Evolutionary conservation across 2,888 invertebrate genomes (phyloP), one percentile per base, ranked within the genome.

Genomic region (Parthenolecanium corni): DNA sequence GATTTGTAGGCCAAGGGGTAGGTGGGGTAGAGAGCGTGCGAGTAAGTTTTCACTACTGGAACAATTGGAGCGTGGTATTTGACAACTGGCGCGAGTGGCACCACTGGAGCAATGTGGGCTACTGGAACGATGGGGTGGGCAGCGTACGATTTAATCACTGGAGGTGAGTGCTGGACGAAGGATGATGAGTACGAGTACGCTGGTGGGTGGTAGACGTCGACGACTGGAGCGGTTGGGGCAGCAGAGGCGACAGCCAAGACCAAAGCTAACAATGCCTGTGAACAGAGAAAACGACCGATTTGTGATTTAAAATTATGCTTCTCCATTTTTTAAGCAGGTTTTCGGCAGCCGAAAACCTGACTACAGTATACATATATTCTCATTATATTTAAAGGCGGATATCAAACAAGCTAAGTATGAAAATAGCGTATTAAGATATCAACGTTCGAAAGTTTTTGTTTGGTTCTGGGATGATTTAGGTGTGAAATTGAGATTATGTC

Each of bases 181-280:
- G 47, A 49, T 4, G 58, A 58, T 46, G 25, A 38, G 38, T 58
- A 58, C 1, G 58, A 58, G 36, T 58, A 58, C 36, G 58, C 46
- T 31, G 49, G 47, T 23, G 58, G 58, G 9, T 18, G 20, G 31
- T 52, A 36, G 49, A 21, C 14, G 44, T 58, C 23, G 9, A 14
- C 21, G 5, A 36, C 47, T 25, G 46, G 47, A 38, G 58, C 12
- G n/a, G 49, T 46, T 31, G 58, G 47, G 16, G 58, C 47, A 25
- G 58, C 47, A 25, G 58, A 44, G 18, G 49, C 47, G 12, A 49
- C 49, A 20, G 58, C 58, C 47, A 49, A 31, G 20, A 49, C 31
- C 23, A 44, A 31, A 49, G 58, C 49, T n/a, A 58, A 49, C 31
- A 31, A 31, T 31, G 31, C 31, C 31, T 31, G 31, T 4, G 9